Base-by-base conservation (phyloP, 2,888 invertebrate genomes). In the Cerceris ruficornis region DNA sequence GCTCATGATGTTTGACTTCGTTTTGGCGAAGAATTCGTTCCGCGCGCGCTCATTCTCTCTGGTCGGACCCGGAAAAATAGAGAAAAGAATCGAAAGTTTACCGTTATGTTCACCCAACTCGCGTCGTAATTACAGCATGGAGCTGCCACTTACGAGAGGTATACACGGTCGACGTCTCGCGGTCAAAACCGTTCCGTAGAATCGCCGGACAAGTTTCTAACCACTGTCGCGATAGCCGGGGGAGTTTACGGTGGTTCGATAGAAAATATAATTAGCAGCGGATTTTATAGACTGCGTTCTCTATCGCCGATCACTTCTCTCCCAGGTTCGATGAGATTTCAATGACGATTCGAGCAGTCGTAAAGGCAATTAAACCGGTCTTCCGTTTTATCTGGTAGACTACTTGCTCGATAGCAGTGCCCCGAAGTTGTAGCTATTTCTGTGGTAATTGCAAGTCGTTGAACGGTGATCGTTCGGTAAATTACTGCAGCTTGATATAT, bases 31-130 rank as follows among this genome's bases (percentile, higher is more conserved):
- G 76, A 75, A 85, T 87, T 87, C 77, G 81, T 83, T 82, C 81
- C 79, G 70, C 77, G 72, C 73, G 69, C 75, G 81, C 60, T 76
- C 58, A 67, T 74, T 62, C 58, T 60, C 62, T 60, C 43, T 42
- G 17, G 28, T 39, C 67, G 28, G 55, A 55, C 75, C 42, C 42
- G 71, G 80, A 75, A 79, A 83, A 83, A 71, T 76, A 81, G 76
- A 84, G 87, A 86, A 84, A 84, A 85, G 83, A 88, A 88, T 88
- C 81, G 81, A 76, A 82, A 77, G 68, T 77, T 85, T 87, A 89
- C 89, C 89, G 89, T 89, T 89, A 89, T 80, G 82, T 88, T 89
- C 87, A 88, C 87, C 86, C 87, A 84, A 87, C 83, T 81, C 77
- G 75, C 82, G 79, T 80, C 82, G 78, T 87, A 88, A 88, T 88